Percentiles rank a stretch among this genome's conserved stretches.
These are phyloP conservation scores for Gopherus evgoodei DNA, from an alignment of 2,113 vertebrate species.

Conservation along the genomic window DNA sequence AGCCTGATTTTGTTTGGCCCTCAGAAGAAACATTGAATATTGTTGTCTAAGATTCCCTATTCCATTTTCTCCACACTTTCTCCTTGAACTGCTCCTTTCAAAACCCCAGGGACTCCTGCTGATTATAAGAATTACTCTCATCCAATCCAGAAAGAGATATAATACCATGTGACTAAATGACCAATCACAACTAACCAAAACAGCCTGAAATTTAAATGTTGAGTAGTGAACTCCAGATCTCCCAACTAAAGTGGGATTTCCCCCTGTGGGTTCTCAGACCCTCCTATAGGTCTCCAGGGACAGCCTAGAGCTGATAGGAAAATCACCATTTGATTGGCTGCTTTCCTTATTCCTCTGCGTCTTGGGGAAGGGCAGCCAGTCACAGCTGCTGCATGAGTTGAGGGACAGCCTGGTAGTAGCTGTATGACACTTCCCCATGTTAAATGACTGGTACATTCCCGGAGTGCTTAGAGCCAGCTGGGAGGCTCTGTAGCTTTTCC, in stretches of 20 bases:
- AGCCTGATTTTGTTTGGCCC: background rate
- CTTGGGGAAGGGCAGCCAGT: background rate
- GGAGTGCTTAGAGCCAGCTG: too few species aligned
- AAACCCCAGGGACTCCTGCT: background rate
- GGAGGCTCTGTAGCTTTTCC: background rate
- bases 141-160: background rate
- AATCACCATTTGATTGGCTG: background rate
- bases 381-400: background rate
- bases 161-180: background rate
- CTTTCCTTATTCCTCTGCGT: background rate
- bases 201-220: background rate
- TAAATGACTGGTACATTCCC: too few species aligned
- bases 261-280: too few species aligned
- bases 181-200: background rate
- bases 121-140: background rate
- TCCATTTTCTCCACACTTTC: background rate
- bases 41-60: background rate
- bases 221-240: background rate
- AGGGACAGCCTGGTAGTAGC: too few species aligned
- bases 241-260: background rate
- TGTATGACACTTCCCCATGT: too few species aligned
- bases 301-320: background rate
- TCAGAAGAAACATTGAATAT: fast-evolving
- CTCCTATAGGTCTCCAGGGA: background rate
- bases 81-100: background rate